Evolutionary conservation across 2,888 invertebrate genomes (phyloP).

Genomic region (Schrankia costaestrigalis): DNA sequence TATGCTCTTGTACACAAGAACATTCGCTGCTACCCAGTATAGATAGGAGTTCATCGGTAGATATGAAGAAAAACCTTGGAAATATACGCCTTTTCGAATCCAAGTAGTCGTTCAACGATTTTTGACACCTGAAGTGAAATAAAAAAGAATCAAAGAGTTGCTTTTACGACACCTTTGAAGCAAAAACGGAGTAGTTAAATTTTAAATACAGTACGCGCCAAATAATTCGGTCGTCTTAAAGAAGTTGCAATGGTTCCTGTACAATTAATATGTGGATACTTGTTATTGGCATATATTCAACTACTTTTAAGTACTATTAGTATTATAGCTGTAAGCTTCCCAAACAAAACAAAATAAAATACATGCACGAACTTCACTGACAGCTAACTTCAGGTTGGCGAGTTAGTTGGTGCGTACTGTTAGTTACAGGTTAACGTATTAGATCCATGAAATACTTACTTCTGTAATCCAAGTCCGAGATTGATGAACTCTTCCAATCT

Average conservation of each 20-base stretch:
- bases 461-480: conserved; percentile 88
- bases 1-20: conserved; percentile 93
- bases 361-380: too few species aligned
- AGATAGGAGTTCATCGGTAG: conserved; percentile 94
- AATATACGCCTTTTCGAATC: conserved; percentile 93
- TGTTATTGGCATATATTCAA: too few species aligned
- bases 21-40: conserved; percentile 93
- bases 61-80: conserved; percentile 96
- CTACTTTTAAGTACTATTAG: too few species aligned
- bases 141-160: not conserved
- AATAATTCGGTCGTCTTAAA: too few species aligned
- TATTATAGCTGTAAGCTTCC: too few species aligned
- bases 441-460: conserved; percentile 48
- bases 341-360: too few species aligned
- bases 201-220: too few species aligned
- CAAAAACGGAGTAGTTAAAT: too few species aligned
- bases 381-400: too few species aligned
- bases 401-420: not conserved
- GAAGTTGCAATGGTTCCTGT: too few species aligned
- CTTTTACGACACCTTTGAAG: too few species aligned
- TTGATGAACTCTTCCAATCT: conserved; percentile 88
- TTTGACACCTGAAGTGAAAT: conserved; percentile 84
- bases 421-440: not conserved
- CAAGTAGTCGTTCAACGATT: conserved; percentile 93
- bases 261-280: too few species aligned